Evolutionary conservation across 2,888 invertebrate species (phyloP).

Genomic region (Lasius fuliginosus): DNA sequence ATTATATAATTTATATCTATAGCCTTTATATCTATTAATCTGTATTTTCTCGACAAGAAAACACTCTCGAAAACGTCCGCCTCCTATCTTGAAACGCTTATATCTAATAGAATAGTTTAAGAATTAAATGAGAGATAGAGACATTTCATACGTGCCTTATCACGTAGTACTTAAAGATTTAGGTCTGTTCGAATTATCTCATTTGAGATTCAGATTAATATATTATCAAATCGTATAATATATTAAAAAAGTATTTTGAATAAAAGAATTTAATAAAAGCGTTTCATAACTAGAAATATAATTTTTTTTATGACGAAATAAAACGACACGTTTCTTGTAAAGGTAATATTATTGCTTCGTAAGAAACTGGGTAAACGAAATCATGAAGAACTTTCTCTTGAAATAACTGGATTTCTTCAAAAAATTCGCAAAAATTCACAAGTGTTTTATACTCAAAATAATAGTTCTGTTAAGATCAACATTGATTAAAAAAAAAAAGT

Average conservation of each 20-base stretch:
- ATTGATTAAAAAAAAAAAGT: neutral
- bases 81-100: neutral
- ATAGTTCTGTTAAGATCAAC: neutral
- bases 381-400: neutral
- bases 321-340: neutral
- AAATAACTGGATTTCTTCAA: neutral
- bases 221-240: neutral
- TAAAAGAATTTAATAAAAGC: neutral
- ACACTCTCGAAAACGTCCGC: neutral
- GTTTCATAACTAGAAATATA: neutral
- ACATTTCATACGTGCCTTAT: neutral
- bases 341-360: neutral
- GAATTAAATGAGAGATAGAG: neutral
- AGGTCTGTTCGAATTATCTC: neutral
- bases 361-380: neutral
- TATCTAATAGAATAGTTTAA: neutral
- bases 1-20: neutral
- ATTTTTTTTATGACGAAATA: neutral
- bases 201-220: neutral
- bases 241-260: neutral
- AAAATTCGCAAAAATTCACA: neutral
- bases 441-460: neutral
- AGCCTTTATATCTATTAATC: slow-evolving; percentile 4
- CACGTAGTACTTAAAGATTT: neutral
- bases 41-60: slow-evolving; percentile 11